Conservation (phyloP, 2,888 invertebrate genomes). For the Cheilosia grossa region DNA sequence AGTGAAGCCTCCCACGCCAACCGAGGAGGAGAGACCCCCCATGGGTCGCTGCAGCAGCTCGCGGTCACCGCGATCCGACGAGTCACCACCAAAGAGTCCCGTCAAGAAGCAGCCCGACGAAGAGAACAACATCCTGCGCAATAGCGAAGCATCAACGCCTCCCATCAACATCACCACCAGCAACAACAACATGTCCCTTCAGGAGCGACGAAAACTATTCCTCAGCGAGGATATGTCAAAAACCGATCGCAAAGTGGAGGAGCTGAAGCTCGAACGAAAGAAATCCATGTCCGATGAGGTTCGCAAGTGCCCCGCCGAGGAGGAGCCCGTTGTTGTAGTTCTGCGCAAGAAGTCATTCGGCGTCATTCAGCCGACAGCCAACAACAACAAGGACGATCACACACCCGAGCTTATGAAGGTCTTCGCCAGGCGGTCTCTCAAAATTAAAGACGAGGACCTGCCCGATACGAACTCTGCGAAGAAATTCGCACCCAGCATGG, state of each 20-base stretch:
- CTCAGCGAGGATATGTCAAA: constrained; percentile 80
- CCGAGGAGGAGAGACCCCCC: constrained; percentile 59
- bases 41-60: constrained; percentile 60
- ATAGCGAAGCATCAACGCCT: constrained; percentile 58
- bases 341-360: constrained; percentile 82
- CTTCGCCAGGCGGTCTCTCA: constrained; percentile 91
- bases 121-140: constrained; percentile 72
- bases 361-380: constrained; percentile 72
- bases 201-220: constrained; percentile 81
- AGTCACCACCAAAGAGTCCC: constrained; percentile 72
- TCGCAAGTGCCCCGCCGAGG: constrained; percentile 73
- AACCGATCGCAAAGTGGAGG: constrained; percentile 79
- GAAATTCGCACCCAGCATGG: constrained; percentile 86
- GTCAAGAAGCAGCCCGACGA: constrained; percentile 77
- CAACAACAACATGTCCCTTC: constrained; percentile 77
- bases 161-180: constrained; percentile 71
- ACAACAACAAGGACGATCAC: constrained; percentile 84
- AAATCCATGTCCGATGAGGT: constrained; percentile 79
- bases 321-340: constrained; percentile 77
- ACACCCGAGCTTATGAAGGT: constrained; percentile 93
- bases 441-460: constrained; percentile 89
- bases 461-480: constrained; percentile 85
- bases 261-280: constrained; percentile 79
- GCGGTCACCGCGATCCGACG: constrained; percentile 61
- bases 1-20: constrained; percentile 77